Evolutionary conservation across 2,113 vertebrate species (phyloP).

Genomic region (Triplophysa tibetana): DNA sequence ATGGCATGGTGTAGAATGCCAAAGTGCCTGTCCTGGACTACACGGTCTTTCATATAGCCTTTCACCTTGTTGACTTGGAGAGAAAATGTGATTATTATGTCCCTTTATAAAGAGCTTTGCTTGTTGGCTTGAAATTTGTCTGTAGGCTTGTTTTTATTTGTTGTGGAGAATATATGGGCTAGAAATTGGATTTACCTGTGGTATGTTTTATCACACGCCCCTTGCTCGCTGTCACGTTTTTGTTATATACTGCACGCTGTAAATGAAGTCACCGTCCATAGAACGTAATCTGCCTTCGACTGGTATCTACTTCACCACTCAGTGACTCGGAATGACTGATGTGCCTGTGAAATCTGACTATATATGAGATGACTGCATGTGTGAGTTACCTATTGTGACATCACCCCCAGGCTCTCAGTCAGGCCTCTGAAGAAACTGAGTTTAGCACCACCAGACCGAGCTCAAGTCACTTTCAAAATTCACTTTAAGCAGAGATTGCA

Average conservation of each 20-base stretch:
- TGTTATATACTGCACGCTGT: not conserved
- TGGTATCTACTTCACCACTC: not conserved
- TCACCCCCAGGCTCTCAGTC: conserved; percentile 25
- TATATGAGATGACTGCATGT: conserved; percentile 9
- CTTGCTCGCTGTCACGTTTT: not conserved
- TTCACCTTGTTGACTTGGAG: conserved; percentile 14
- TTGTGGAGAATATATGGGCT: not conserved
- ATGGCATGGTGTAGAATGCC: conserved; percentile 50
- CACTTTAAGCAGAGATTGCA: not conserved
- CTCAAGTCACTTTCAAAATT: not conserved
- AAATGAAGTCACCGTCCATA: conserved; percentile 1
- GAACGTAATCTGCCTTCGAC: not conserved
- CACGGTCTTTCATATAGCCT: not conserved
- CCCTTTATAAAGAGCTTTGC: not conserved
- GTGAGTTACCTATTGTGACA: conserved; percentile 32
- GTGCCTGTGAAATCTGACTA: not conserved
- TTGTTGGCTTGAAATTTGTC: not conserved
- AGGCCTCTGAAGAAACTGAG: conserved; percentile 12
- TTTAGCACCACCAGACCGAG: not conserved
- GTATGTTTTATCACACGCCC: not conserved
- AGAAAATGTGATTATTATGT: conserved; percentile 18
- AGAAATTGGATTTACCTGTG: conserved; percentile 3
- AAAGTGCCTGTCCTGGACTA: conserved; percentile 23
- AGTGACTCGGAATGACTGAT: conserved; percentile 7
- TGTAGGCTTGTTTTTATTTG: not conserved